Evolutionary conservation across 2,113 vertebrate genomes (phyloP), one percentile per base, ranked within the genome.

Genomic region (Chaetorhynchus papuensis): DNA sequence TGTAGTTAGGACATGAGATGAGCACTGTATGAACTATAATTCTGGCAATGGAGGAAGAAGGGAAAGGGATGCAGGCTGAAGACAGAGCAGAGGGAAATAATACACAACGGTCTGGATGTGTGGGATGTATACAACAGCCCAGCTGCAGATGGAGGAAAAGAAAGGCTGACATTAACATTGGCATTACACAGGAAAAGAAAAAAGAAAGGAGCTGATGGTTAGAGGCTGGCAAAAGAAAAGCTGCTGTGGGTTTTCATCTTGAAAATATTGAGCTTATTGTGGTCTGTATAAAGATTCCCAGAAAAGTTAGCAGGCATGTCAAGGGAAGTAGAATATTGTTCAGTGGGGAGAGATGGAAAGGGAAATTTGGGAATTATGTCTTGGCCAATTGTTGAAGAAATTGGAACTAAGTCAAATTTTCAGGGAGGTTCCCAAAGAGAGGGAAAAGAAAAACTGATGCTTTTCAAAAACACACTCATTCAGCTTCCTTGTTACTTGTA

Each of bases 321-420:
- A 83, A 30, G 76, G 87, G 92, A 96, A 95, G 76, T 49, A 82
- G 79, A 79, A 92, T 86, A 92, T 93, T 90, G 56, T 89, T 93
- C 90, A 83, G n/a, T 78, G 56, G 69, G 83, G 65, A 95, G 35
- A 94, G 49, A 89, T 93, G 52, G 68, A 90, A 95, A 94, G 92
- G 83, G 79, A 94, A 94, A 96, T 91, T 96, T 92, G 92, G 93
- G 88, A 92, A 93, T 89, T 81, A 86, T 68, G 31, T 91, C 56
- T 93, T 88, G 72, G 92, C 47, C 76, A 95, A 90, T 90, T 92
- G 79, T 86, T 92, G 92, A 96, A 97, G 72, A 90, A 94, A 81
- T 68, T 96, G 93, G 88, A 95, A 78, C 54, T 9, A 52, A 86
- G 76, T 89, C 96, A 95, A 90, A 89, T 71, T 92, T 92, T 90